Evolutionary conservation across 2,113 vertebrate genomes (phyloP), one percentile per base, ranked within the genome.

Genomic region (Carassius carassius): DNA sequence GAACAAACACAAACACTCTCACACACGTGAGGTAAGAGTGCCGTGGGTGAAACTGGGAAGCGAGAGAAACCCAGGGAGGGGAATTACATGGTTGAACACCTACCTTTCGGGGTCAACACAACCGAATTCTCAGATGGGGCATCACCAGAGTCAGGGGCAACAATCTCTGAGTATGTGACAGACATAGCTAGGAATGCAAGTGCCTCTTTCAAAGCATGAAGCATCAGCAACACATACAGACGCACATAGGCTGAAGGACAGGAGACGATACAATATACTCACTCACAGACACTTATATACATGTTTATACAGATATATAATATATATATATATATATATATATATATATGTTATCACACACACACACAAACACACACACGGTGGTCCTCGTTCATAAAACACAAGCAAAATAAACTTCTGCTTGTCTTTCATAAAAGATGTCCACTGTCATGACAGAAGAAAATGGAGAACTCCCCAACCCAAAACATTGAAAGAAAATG

Each of bases 161-260:
- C 91, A 92, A 89, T 93, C 90, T 95, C 94, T 95, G 91, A 93
- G 90, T 92, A 89, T 93, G 90, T 93, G 91, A 94, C 93, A 95
- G 88, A 94, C 92, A 95, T 90, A 94, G 88, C 87, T 83, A 51
- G 41, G 84, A 90, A 94, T 93, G 92, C 90, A 93, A 92, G 87
- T 91, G 87, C 87, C 88, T 88, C 89, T 91, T 92, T 91, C 35
- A 90, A 79, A 89, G 91, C 91, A 90, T 86, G 90, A 92, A 94
- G 90, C 91, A 83, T 90, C 87, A 90, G 88, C 90, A 91, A 58
- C 77, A 32, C 54, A 65, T 51, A 80, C 41, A 75, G 74, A 78
- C 75, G 77, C 82, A 84, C 60, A 83, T 75, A 78, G 78, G 4
- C 82, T 37, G 35, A 82, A 35, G 9, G 62, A 70, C 17, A 23